Conservation (phyloP, 2,888 invertebrate species). For the Empis stercorea region DNA sequence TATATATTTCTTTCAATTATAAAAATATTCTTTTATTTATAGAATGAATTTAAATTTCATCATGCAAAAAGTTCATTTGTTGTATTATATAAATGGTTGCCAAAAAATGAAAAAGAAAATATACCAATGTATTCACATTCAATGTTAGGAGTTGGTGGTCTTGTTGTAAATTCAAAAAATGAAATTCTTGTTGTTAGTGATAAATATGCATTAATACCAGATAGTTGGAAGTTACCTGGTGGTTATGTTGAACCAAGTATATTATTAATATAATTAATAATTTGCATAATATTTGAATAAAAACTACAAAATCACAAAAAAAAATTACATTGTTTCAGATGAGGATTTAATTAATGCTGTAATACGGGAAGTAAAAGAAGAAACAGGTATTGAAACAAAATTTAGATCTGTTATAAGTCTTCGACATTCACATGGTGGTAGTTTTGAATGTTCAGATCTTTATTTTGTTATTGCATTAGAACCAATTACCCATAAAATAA, state of each 20-base stretch:
- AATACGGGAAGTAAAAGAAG: conserved; percentile 76
- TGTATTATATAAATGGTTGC: conserved; percentile 72
- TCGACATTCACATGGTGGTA: conserved; percentile 62
- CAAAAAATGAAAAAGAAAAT: conserved; percentile 43
- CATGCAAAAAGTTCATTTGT: conserved; percentile 69
- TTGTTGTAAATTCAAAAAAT: conserved; percentile 65
- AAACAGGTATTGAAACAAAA: conserved; percentile 67
- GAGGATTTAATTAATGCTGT: conserved; percentile 75
- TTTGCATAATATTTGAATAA: neutral
- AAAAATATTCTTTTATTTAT: conserved; percentile 2
- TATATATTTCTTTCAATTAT: neutral
- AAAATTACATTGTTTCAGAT: conserved; percentile 39
- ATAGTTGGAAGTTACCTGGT: conserved; percentile 80
- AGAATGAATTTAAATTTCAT: conserved; percentile 77
- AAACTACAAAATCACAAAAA: neutral
- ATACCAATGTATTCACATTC: conserved; percentile 74
- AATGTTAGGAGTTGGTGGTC: conserved; percentile 69
- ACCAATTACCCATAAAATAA: conserved; percentile 49
- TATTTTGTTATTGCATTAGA: conserved; percentile 65
- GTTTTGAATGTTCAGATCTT: conserved; percentile 75
- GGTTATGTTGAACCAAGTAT: conserved; percentile 80
- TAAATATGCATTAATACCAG: conserved; percentile 37
- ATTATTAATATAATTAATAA: too few species aligned
- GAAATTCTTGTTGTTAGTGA: conserved; percentile 75
- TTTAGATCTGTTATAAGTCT: conserved; percentile 66